These are phyloP conservation scores for Percopsis transmontana DNA, from an alignment of 2,113 vertebrate genomes.

Conservation along the genomic window DNA sequence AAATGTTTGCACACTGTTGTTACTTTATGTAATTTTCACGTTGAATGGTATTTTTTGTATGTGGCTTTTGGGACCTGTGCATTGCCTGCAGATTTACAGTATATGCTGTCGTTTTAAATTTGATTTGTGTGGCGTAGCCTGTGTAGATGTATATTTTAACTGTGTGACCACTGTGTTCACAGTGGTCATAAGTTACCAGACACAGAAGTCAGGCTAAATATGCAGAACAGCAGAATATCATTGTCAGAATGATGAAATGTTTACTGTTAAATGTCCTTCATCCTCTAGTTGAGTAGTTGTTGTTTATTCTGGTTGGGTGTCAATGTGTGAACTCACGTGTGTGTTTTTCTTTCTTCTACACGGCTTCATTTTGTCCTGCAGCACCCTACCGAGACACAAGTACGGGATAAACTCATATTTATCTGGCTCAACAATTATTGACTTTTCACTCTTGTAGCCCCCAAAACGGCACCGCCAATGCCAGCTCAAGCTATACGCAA, in stretches of 20 bases:
- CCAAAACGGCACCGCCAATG: slow-evolving; percentile 20
- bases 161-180: slow-evolving; percentile 1
- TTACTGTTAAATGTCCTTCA: too few relatives aligned
- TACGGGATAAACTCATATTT: slow-evolving; percentile 85
- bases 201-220: too few relatives aligned
- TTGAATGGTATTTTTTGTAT: slow-evolving; percentile 11
- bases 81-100: slow-evolving; percentile 16
- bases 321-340: slow-evolving; percentile 63
- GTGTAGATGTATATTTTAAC: slow-evolving; percentile 20
- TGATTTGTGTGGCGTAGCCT: background rate
- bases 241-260: too few relatives aligned
- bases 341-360: slow-evolving; percentile 82
- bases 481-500: slow-evolving; percentile 17
- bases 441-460: slow-evolving; percentile 75
- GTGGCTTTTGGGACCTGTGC: slow-evolving; percentile 4
- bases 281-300: background rate
- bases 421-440: slow-evolving; percentile 73
- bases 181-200: too few relatives aligned
- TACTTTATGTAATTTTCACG: slow-evolving; percentile 17
- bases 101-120: slow-evolving; percentile 4
- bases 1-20: slow-evolving; percentile 23
- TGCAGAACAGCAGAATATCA: too few relatives aligned
- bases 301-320: slow-evolving; percentile 2
- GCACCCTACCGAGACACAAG: slow-evolving; percentile 99
- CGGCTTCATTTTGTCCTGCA: slow-evolving; percentile 94